phyloP scores from a whole-genome alignment of 2,797 vertebrate species.

The Chiroxiphia lanceolata region DNA sequence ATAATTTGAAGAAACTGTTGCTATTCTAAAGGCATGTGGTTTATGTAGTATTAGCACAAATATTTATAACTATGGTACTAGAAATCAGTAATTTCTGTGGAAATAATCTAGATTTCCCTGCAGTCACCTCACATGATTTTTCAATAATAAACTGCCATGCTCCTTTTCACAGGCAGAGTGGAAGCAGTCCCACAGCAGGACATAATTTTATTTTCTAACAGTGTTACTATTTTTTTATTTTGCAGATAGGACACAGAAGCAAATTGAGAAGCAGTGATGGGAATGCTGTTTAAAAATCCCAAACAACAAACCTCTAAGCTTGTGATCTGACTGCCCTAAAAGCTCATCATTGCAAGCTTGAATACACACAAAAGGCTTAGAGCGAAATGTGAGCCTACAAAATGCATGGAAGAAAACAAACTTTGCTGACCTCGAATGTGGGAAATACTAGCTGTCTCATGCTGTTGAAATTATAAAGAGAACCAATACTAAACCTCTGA shows the following conservation, averaged over 20 bases:
- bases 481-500: not conserved
- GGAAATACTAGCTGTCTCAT: not conserved
- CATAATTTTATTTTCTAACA: not conserved
- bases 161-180: not conserved
- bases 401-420: not conserved
- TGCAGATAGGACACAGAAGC: not conserved
- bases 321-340: not conserved
- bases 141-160: not conserved
- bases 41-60: not conserved
- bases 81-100: constrained; percentile 18
- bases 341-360: not conserved
- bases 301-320: not conserved
- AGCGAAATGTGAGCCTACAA: not conserved
- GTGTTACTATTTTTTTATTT: not conserved
- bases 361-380: not conserved
- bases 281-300: not conserved
- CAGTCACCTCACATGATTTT: not conserved
- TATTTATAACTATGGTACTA: constrained; percentile 5
- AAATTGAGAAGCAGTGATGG: not conserved
- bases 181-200: not conserved
- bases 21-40: not conserved
- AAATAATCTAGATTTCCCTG: constrained; percentile 14
- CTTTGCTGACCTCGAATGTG: not conserved
- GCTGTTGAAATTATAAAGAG: not conserved
- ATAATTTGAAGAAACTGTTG: not conserved